A percentile compares a stretch with the other conserved stretches of the same genome.
These are phyloP conservation scores for Procavia capensis DNA, from an alignment of 2,113 vertebrate species.

Conservation along the genomic window DNA sequence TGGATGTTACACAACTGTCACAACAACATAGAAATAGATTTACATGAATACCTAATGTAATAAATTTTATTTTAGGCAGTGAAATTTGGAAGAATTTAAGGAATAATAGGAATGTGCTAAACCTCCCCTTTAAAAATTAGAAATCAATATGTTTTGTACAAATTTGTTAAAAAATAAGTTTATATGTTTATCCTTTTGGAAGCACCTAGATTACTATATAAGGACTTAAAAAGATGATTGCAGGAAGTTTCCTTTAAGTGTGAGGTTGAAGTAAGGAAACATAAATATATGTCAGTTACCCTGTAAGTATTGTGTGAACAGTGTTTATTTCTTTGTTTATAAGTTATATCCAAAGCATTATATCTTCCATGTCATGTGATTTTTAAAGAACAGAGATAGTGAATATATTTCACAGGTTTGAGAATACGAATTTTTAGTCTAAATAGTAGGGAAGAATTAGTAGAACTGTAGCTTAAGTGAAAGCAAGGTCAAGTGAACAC, in stretches of 20 bases:
- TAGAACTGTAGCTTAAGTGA: not conserved
- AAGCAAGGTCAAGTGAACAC: not conserved
- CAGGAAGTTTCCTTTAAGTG: not conserved
- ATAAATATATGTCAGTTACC: not conserved
- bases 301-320: not conserved
- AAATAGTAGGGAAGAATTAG: not conserved
- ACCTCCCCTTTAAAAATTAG: not conserved
- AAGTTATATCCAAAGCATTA: not conserved
- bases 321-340: not conserved
- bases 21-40: not conserved
- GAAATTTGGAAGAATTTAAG: not conserved
- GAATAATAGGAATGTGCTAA: not conserved
- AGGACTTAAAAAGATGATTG: not conserved
- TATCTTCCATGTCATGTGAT: not conserved
- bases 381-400: not conserved
- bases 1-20: not conserved
- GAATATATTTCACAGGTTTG: accelerated
- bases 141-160: not conserved
- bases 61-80: not conserved
- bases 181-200: not conserved
- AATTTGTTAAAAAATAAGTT: not conserved
- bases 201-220: too few species aligned
- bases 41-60: not conserved
- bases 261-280: accelerated
- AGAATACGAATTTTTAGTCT: not conserved